Evolutionary conservation across 2,888 invertebrate genomes (phyloP), one percentile per base, ranked within the genome.

Genomic region (Metopia argyrocephala): DNA sequence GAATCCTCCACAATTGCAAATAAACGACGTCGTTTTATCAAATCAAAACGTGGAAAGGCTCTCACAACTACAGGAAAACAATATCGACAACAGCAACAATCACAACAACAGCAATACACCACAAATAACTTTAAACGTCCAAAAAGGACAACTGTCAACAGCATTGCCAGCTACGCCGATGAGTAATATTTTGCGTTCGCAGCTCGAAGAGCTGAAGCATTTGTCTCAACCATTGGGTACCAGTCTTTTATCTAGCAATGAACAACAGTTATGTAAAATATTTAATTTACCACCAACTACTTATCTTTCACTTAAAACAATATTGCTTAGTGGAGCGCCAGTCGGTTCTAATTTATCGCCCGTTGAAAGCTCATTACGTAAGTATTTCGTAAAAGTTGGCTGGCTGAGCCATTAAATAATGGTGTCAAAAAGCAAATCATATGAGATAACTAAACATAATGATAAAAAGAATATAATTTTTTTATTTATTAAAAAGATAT

Each of bases 261-360:
- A 95, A 90, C 92, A 93, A 89, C 93, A 94, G 94, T 90, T 96
- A 83, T 96, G 96, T 91, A 92, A 93, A 69, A 91, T 94, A 76
- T 92, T 97, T 87, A 95, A 96, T 88, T 92, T 97, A 88, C 94
- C 95, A 85, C 96, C 97, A 83, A 94, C 96, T 76, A 96, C 96
- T 90, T 98, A 97, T 92, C 93, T 96, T 85, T 96, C 96, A 3
- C 92, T 97, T 90, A 98, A 98, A 91, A 95, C 97, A 15, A 93
- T 96, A 85, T 93, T 97, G 82, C 92, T 98, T 76, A 90, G 90
- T 82, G 90, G 90, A 20, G 89, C 89, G 9, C 88, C 90, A 18
- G 80, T 87, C 12, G 48, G 86, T 56, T 85, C 87, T 48, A 78
- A 80, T 50, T 83, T 87, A 1, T 85, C 87, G n/a, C 85, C 85